Evolutionary conservation across 2,888 invertebrate species (phyloP), one percentile per base, ranked within the genome.

Genomic region (Synergus umbraculus): DNA sequence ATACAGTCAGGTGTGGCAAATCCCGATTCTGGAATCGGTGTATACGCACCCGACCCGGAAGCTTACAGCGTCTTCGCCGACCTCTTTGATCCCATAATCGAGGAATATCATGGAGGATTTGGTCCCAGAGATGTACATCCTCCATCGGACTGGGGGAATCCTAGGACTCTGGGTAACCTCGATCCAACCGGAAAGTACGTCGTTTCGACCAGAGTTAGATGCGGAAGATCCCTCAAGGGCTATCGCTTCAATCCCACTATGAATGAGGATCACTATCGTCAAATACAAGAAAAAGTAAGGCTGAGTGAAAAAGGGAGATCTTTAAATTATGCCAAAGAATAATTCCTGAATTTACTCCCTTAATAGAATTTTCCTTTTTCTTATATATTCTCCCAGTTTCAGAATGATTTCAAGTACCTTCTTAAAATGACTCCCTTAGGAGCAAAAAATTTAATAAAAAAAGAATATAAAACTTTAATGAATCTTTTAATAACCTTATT

Each of bases 201-300:
- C 82, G 93, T 95, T 89, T 95, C 95, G 29, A 96, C 95, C 77
- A 93, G 96, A 86, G 94, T 96, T 49, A 93, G 95, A 80, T 95
- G 95, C 88, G 95, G 95, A 64, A 93, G 96, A 86, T 94, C 94
- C 66, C 82, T 94, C 76, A 90, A 92, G 83, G 95, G 94, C 80
- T 95, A 94, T 89, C 95, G 95, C 13, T 95, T 96, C 92, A 95
- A 95, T 92, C 95, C 95, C n/a, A 94, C 94, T 86, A 92, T 95
- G 88, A 95, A 93, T 44, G 94, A 94, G 90, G 92, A 92, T 37
- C 94, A 95, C 91, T 95, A 95, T 92, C 91, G 91, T 83, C 94
- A 95, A 86, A 93, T 96, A 92, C 94, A 95, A 88, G 91, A 92
- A 66, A 94, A 94, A 90, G 91, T 92, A 83, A 84, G 81, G 78